Evolutionary conservation across 2,797 vertebrate species (phyloP).

Genomic region (Gymnothorax javanicus): DNA sequence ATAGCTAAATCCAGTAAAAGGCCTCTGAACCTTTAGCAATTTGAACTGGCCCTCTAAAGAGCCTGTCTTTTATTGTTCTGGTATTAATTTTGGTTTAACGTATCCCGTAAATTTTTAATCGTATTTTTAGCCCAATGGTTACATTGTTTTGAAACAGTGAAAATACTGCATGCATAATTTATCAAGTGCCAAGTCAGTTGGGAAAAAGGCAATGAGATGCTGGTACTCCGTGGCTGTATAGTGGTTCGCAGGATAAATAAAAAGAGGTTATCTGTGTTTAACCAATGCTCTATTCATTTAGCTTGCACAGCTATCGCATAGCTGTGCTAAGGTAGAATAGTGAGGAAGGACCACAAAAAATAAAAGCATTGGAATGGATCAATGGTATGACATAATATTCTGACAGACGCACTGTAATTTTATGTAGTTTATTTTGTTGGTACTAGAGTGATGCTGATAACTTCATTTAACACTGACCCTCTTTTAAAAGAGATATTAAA

Average conservation of each 20-base stretch:
- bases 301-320: neutral
- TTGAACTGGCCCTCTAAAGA: neutral
- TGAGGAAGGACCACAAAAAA: neutral
- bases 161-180: slow-evolving; percentile 1
- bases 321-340: neutral
- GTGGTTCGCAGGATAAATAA: neutral
- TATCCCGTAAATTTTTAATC: slow-evolving; percentile 7
- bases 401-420: neutral
- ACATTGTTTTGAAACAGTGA: slow-evolving; percentile 10
- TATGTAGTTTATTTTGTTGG: neutral
- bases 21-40: neutral
- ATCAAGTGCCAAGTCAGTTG: neutral
- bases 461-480: too few relatives aligned
- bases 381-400: neutral
- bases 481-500: too few relatives aligned
- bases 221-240: neutral
- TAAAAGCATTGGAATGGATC: neutral
- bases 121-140: neutral
- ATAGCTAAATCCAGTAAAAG: neutral
- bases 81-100: neutral
- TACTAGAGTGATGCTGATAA: neutral
- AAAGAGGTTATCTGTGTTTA: neutral
- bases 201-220: neutral
- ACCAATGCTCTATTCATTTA: neutral
- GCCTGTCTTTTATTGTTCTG: neutral